Conservation (phyloP, 1,140 invertebrate genomes). For the Pemphigus obesinymphae region DNA sequence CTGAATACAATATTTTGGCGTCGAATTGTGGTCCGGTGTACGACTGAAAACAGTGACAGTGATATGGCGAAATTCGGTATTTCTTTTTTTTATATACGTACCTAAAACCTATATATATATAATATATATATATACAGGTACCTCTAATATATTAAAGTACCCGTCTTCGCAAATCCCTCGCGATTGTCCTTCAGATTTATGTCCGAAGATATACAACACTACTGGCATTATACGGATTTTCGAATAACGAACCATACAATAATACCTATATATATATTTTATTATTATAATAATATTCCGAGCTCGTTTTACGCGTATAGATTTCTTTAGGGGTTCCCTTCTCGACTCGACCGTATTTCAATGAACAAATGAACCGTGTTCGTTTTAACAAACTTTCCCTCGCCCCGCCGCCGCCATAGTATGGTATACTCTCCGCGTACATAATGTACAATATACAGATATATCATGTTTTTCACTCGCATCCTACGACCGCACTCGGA, state of each 20-base stretch:
- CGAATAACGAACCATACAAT: background rate
- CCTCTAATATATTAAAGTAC: background rate
- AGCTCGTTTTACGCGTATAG: background rate
- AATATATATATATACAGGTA: background rate
- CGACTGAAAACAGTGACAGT: too few relatives aligned
- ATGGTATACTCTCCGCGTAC: background rate
- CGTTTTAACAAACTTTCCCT: slow-evolving; percentile 36
- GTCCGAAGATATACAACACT: too few relatives aligned
- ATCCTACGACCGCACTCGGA: background rate
- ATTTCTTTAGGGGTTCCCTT: slow-evolving; percentile 6
- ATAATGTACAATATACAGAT: background rate
- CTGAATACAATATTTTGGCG: too few relatives aligned
- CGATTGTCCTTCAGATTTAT: too few relatives aligned
- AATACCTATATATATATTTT: too few relatives aligned
- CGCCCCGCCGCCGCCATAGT: background rate
- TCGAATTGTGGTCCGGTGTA: too few relatives aligned
- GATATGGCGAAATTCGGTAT: too few relatives aligned
- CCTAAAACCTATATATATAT: background rate
- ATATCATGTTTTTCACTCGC: background rate
- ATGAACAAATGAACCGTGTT: slow-evolving; percentile 39
- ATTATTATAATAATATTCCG: background rate
- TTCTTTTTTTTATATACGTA: too few relatives aligned
- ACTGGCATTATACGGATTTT: too few relatives aligned
- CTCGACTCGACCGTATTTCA: slow-evolving; percentile 10
- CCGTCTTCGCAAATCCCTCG: too few relatives aligned